A percentile compares a stretch with the other conserved stretches of the same genome.
phyloP scores from a whole-genome alignment of 2,888 invertebrate species.

The Limenitis camilla region DNA sequence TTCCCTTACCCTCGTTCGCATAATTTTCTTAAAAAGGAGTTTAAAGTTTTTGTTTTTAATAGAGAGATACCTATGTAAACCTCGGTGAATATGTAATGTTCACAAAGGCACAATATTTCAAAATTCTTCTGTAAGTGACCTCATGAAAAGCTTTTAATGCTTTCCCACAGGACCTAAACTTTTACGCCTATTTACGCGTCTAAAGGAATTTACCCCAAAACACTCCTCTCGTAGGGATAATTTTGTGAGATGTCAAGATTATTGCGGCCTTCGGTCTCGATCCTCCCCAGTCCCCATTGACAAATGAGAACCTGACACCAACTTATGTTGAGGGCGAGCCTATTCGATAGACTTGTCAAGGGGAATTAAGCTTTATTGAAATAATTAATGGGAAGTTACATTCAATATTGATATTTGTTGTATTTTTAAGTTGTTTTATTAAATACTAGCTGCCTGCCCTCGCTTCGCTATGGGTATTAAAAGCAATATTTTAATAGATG shows the following conservation, averaged over 20 bases:
- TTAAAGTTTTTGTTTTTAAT: too few species aligned
- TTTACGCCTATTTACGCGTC: conserved; percentile 17
- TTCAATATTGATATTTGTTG: too few species aligned
- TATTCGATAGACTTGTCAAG: too few species aligned
- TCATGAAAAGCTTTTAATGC: conserved; percentile 14
- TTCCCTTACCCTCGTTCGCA: too few species aligned
- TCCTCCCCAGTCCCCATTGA: conserved; percentile 39
- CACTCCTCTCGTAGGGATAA: conserved; percentile 43
- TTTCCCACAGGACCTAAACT: conserved; percentile 12
- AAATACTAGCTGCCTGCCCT: too few species aligned
- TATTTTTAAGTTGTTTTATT: too few species aligned
- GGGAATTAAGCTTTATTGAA: too few species aligned
- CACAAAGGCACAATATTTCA: not conserved
- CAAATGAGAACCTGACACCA: conserved; percentile 45
- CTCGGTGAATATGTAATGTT: not conserved
- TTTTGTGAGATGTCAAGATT: conserved; percentile 54
- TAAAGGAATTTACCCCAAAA: conserved; percentile 36
- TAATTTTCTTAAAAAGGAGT: too few species aligned
- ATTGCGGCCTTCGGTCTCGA: conserved; percentile 36
- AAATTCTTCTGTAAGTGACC: not conserved
- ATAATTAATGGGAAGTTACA: too few species aligned
- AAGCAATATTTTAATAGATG: too few species aligned
- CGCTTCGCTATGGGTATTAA: too few species aligned
- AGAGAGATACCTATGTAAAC: not conserved
- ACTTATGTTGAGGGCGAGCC: conserved; percentile 15